These are phyloP conservation scores for Drosophila infuscata DNA, from an alignment of 2,888 invertebrate genomes.

Conservation along the genomic window DNA sequence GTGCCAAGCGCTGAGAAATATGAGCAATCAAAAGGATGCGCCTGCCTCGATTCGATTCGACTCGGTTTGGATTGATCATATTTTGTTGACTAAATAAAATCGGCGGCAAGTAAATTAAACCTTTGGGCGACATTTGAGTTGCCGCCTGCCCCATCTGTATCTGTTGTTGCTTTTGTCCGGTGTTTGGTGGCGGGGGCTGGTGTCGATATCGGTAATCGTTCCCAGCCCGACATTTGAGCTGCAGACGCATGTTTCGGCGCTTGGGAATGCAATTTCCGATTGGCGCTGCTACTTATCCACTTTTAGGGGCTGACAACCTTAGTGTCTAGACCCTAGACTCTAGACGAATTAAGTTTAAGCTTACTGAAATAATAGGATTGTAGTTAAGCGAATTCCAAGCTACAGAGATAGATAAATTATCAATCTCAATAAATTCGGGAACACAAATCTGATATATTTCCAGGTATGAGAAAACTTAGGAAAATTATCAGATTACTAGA, in stretches of 20 bases:
- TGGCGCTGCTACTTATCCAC: not conserved
- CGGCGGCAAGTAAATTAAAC: slow-evolving; percentile 68
- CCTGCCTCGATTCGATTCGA: slow-evolving; percentile 13
- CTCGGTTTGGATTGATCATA: slow-evolving; percentile 28
- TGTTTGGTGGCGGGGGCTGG: slow-evolving; percentile 39
- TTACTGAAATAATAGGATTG: not conserved
- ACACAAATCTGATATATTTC: not conserved
- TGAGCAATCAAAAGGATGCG: slow-evolving; percentile 74
- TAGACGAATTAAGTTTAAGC: not conserved
- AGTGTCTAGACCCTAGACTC: slow-evolving; percentile 9
- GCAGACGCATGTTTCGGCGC: slow-evolving; percentile 14
- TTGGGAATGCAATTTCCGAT: slow-evolving; percentile 44
- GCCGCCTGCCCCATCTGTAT: slow-evolving; percentile 12
- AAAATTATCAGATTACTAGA: not conserved
- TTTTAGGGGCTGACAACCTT: slow-evolving; percentile 6
- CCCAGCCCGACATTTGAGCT: slow-evolving; percentile 35
- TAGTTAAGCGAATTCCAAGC: not conserved
- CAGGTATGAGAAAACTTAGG: not conserved
- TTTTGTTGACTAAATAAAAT: slow-evolving; percentile 70
- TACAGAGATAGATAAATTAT: not conserved
- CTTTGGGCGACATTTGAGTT: slow-evolving; percentile 45
- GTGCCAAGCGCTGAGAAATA: slow-evolving; percentile 64
- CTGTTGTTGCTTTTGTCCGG: slow-evolving; percentile 29
- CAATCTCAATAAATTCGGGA: not conserved
- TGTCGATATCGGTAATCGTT: slow-evolving; percentile 52